phyloP scores from a whole-genome alignment of 2,113 vertebrate genomes.

The Rostratula benghalensis region DNA sequence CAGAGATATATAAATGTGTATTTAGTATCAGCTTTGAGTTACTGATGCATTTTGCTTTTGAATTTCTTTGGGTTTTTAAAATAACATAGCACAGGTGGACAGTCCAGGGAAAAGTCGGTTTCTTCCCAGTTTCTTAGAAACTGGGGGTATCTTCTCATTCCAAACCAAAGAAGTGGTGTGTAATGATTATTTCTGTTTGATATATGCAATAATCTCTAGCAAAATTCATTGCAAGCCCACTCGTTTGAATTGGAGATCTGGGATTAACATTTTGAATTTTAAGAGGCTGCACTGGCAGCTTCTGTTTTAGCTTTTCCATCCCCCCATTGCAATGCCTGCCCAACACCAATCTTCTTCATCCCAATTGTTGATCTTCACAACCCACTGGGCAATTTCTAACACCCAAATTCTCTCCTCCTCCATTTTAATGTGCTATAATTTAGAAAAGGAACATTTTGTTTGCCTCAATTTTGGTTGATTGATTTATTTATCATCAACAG shows the following conservation, averaged over 20 bases:
- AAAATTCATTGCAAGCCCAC: not conserved
- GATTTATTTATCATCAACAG: not conserved
- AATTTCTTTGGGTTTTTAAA: not conserved
- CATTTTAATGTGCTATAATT: not conserved
- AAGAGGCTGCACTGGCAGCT: not conserved
- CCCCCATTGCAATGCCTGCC: not conserved
- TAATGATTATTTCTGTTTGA: not conserved
- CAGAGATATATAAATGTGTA: not conserved
- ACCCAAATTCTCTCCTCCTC: not conserved
- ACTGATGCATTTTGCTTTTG: not conserved
- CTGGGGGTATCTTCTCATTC: not conserved
- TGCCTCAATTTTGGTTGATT: not conserved
- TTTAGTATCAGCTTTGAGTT: not conserved
- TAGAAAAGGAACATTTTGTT: not conserved
- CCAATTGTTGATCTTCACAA: not conserved
- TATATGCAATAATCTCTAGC: not conserved
- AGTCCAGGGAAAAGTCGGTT: not conserved
- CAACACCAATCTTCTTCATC: not conserved
- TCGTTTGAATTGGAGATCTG: not conserved
- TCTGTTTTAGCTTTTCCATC: not conserved
- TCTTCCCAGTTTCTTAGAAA: not conserved
- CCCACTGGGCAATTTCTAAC: not conserved
- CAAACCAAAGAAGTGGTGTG: not conserved
- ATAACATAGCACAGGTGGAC: not conserved
- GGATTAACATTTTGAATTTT: not conserved